Percentiles rank a stretch among this genome's conserved stretches.
Conservation (phyloP, 2,888 invertebrate genomes). For the Agrotis segetum region DNA sequence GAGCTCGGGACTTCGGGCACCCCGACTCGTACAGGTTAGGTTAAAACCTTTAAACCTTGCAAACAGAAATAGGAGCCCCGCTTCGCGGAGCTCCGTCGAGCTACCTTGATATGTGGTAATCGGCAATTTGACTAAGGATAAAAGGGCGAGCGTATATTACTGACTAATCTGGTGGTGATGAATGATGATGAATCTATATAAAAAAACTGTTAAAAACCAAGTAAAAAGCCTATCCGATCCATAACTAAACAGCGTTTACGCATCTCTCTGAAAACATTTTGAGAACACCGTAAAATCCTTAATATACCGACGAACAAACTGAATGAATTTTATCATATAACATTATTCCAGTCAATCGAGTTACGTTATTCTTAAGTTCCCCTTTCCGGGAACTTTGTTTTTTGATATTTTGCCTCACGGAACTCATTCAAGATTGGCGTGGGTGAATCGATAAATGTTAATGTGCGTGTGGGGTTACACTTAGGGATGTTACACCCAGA, state of each 20-base stretch:
- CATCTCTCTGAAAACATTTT: not conserved
- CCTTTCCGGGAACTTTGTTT: not conserved
- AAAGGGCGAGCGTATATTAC: no score
- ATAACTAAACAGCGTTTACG: not conserved
- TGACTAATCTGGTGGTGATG: no score
- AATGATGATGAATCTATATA: no score
- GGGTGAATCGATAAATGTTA: slow-evolving; percentile 10
- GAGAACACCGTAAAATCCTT: not conserved
- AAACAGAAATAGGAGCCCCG: no score
- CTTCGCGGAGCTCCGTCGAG: no score
- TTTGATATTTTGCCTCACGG: slow-evolving; percentile 21
- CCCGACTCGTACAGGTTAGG: no score
- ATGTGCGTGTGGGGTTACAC: not conserved
- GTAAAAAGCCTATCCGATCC: no score
- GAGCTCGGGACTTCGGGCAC: no score
- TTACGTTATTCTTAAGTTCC: slow-evolving; percentile 3
- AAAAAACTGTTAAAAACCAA: no score
- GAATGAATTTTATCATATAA: not conserved
- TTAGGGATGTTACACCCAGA: not conserved
- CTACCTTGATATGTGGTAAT: no score
- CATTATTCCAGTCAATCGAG: slow-evolving; percentile 6
- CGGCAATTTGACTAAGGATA: no score
- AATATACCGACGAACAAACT: not conserved
- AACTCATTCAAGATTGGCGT: slow-evolving; percentile 11
- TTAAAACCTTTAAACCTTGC: no score